Base-by-base conservation (phyloP, 2,113 vertebrate species). In the Neolamprologus sp. region DNA sequence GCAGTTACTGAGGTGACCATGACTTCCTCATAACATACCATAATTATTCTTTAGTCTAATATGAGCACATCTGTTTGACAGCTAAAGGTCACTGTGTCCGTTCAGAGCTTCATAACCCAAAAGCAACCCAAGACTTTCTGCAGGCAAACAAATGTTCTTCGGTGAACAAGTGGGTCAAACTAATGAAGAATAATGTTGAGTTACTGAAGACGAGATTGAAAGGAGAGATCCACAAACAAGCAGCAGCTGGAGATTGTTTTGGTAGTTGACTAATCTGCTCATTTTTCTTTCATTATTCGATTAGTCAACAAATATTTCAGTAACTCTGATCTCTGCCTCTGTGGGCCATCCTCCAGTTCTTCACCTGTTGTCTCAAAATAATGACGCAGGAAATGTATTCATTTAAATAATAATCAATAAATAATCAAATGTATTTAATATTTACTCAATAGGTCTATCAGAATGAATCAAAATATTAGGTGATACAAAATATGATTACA, bases 381-480 rank as follows among this genome's bases (percentile, higher is more conserved):
- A 58, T 58, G 26, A 58, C 1, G 0, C 26, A 35, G 31, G 31
- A 63, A 35, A 35, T 63, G 5, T 63, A 33, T 33, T 17, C 0
- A 60, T 63, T 11, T 63, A 16, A 33, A n/a, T n/a, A n/a, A n/a
- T n/a, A n/a, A n/a, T n/a, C n/a, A n/a, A n/a, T n/a, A 63, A 63
- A 63, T 63, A 63, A 33, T 33, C 16, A 33, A 63, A 63, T 63
- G 28, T 0, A 63, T 63, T 63, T 33, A 19, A 19, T 19, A 2
- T 35, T 33, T 63, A 63, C 58, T 63, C 58, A 63, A 0, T 35
- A n/a, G 58, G 58, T 35, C 58, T 11, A 7, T 35, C 58, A 35
- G 58, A 63, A 0, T 63, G 5, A 63, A 63, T 33, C 58, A 1
- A 63, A 58, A 16, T 58, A 58, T 58, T 6, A 17, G 55, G 55